A percentile compares a stretch with the other conserved stretches of the same genome.
Evolutionary conservation across 1,140 invertebrate species (phyloP).

Genomic region (Pararge aegeria): DNA sequence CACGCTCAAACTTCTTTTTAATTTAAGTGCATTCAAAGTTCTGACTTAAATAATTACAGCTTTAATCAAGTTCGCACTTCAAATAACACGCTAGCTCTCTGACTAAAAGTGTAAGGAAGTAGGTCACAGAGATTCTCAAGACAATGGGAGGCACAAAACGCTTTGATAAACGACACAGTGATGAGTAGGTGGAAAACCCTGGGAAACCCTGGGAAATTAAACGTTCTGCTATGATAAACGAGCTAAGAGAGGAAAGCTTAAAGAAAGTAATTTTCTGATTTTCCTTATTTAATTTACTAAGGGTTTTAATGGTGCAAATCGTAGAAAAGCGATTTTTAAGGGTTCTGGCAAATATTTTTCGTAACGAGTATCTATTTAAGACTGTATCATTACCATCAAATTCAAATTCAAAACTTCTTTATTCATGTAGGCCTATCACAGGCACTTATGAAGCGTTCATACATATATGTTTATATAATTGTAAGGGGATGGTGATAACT

Average conservation of each 20-base stretch:
- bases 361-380: too few species aligned
- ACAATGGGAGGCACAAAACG: constrained; percentile 36
- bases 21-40: too few species aligned
- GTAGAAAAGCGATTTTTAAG: background rate
- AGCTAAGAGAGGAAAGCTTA: background rate
- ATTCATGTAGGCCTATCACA: too few species aligned
- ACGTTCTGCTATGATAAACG: constrained; percentile 33
- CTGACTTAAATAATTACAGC: too few species aligned
- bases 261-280: constrained; percentile 12
- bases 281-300: constrained; percentile 21
- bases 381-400: too few species aligned
- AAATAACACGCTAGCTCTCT: background rate
- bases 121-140: constrained; percentile 44
- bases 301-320: constrained; percentile 10
- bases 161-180: constrained; percentile 41
- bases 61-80: background rate
- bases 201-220: constrained; percentile 34
- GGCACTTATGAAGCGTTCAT: too few species aligned
- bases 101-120: constrained; percentile 28
- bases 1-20: too few species aligned
- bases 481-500: too few species aligned
- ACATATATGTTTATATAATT: too few species aligned
- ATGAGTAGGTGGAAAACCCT: constrained; percentile 41
- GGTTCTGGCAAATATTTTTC: background rate
- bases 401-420: too few species aligned